These are phyloP conservation scores for Antheraea mylitta DNA, from an alignment of 1,140 invertebrate genomes.

Conservation along the genomic window DNA sequence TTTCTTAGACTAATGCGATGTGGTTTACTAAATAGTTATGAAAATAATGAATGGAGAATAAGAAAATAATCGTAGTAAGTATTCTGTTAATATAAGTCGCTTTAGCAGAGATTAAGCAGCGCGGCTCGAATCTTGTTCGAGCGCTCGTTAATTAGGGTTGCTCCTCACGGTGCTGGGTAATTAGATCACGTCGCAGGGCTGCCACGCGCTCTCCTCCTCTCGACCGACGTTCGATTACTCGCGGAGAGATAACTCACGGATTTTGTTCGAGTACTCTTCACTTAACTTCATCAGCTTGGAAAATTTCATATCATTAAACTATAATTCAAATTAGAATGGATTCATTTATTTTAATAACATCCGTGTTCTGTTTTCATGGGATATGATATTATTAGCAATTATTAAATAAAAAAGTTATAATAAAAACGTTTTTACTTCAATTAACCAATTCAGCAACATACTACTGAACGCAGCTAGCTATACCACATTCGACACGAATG, in stretches of 20 bases:
- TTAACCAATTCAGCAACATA: no score
- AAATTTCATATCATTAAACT: not conserved
- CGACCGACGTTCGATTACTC: not conserved
- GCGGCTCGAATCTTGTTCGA: not conserved
- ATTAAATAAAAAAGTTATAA: no score
- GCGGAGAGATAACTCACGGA: not conserved
- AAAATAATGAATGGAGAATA: not conserved
- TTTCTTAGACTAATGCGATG: not conserved
- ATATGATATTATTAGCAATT: no score
- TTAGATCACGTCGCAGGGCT: conserved; percentile 3
- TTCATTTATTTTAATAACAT: not conserved
- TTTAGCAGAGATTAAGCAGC: not conserved
- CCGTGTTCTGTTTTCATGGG: no score
- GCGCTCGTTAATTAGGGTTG: conserved; percentile 3
- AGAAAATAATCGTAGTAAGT: not conserved
- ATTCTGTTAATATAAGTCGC: not conserved
- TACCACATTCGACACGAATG: no score
- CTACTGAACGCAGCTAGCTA: no score
- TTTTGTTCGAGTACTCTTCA: not conserved
- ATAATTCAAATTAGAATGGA: not conserved
- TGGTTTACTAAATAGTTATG: not conserved
- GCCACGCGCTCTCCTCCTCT: not conserved
- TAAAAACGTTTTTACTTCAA: no score
- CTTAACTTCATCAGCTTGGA: not conserved
- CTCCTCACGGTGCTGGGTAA: conserved; percentile 1